Evolutionary conservation across 2,888 invertebrate genomes (phyloP).

Genomic region (Lasioglossum zephyrum): DNA sequence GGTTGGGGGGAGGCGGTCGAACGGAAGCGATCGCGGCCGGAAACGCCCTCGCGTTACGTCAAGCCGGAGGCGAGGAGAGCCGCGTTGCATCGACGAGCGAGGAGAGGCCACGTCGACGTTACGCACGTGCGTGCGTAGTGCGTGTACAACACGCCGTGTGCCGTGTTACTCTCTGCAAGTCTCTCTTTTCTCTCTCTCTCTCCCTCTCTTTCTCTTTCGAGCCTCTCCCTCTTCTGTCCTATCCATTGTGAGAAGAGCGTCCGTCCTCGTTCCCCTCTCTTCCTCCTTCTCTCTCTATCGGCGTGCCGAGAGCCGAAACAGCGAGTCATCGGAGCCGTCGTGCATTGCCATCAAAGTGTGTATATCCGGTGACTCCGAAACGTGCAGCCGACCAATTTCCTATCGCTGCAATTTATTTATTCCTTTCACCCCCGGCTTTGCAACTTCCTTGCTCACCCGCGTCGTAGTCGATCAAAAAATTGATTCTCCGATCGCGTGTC

Average conservation of each 20-base stretch:
- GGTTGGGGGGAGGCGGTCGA: constrained; percentile 22
- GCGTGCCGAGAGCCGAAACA: constrained; percentile 30
- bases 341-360: constrained; percentile 36
- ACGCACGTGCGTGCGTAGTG: constrained; percentile 54
- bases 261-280: not conserved
- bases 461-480: not conserved
- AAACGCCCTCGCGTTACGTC: constrained; percentile 70
- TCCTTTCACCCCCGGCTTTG: not conserved
- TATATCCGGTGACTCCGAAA: constrained; percentile 40
- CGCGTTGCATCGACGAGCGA: constrained; percentile 25
- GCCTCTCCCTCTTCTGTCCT: not conserved
- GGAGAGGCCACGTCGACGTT: constrained; percentile 32
- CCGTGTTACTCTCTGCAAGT: constrained; percentile 13
- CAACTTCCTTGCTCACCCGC: not conserved
- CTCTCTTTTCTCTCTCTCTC: not conserved
- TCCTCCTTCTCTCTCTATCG: not conserved
- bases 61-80: constrained; percentile 44
- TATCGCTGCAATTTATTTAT: constrained; percentile 7
- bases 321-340: constrained; percentile 43
- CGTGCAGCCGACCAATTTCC: constrained; percentile 1
- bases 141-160: not conserved
- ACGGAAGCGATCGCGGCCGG: constrained; percentile 67
- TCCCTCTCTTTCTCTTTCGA: not conserved
- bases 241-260: not conserved
- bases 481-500: not conserved